Conservation (phyloP, 2,797 vertebrate genomes). For the Corythornis leucogaster region DNA sequence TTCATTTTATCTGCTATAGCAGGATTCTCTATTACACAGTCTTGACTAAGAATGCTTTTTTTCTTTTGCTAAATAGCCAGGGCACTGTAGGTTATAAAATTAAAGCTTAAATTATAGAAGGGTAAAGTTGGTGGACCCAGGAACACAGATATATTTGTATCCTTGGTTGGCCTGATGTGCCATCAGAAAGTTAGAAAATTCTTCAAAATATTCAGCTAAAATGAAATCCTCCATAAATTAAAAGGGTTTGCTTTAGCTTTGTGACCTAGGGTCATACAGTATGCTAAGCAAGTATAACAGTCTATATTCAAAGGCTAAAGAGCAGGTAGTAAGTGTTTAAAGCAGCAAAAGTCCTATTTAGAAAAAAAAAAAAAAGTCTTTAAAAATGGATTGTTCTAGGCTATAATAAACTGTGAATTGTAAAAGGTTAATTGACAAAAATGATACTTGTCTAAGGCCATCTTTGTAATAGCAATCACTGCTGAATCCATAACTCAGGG, state of each 20-base stretch:
- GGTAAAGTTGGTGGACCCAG: not conserved
- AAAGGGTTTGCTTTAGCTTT: slow-evolving; percentile 65
- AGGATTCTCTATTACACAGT: not conserved
- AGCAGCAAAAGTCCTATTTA: slow-evolving; percentile 12
- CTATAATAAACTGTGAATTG: slow-evolving; percentile 72
- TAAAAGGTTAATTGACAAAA: slow-evolving; percentile 81
- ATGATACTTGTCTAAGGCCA: slow-evolving; percentile 70
- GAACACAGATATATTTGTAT: not conserved
- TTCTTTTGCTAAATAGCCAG: slow-evolving; percentile 12
- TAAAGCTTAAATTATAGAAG: slow-evolving; percentile 52
- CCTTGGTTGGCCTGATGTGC: not conserved
- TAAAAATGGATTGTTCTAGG: slow-evolving; percentile 69
- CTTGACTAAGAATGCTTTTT: not conserved
- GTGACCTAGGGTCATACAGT: slow-evolving; percentile 73
- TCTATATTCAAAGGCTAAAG: slow-evolving; percentile 69
- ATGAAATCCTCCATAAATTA: slow-evolving; percentile 66
- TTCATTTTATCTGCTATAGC: slow-evolving; percentile 31
- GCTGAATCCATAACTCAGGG: slow-evolving; percentile 56
- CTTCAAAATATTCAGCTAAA: slow-evolving; percentile 61
- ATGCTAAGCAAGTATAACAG: slow-evolving; percentile 55
- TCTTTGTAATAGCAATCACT: slow-evolving; percentile 46
- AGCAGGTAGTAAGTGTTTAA: slow-evolving; percentile 69
- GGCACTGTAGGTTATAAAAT: slow-evolving; percentile 25
- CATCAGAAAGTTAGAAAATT: slow-evolving; percentile 44
- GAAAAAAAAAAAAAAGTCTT: slow-evolving; percentile 41